A percentile compares a stretch with the other conserved stretches of the same genome.
phyloP scores from a whole-genome alignment of 2,888 invertebrate species.

The Tetragnatha montana region DNA sequence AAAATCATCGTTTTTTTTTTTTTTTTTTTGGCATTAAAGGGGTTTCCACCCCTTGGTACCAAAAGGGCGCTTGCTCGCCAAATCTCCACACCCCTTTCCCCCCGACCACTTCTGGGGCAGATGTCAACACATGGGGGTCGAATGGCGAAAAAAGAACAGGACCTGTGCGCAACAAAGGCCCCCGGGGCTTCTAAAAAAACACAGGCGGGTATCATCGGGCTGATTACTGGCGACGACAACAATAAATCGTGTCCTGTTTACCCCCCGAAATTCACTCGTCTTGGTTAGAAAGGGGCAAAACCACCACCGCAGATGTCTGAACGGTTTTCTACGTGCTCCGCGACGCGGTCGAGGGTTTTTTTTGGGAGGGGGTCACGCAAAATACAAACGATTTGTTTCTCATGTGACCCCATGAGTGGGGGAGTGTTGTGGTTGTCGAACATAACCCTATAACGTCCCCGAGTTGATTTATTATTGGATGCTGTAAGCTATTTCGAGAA shows the following conservation, averaged over 20 bases:
- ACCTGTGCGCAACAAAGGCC: slow-evolving; percentile 51
- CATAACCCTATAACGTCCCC: no score
- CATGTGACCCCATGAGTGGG: no score
- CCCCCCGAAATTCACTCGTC: slow-evolving; percentile 41
- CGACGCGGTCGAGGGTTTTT: slow-evolving; percentile 12
- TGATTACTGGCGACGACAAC: slow-evolving; percentile 61
- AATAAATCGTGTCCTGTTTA: slow-evolving; percentile 64
- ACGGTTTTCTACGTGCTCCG: slow-evolving; percentile 46
- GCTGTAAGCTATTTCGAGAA: no score
- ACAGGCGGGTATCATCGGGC: slow-evolving; percentile 50
- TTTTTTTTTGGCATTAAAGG: no score
- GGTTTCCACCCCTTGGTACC: slow-evolving; percentile 3
- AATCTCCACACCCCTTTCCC: not conserved
- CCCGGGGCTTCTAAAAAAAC: slow-evolving; percentile 67
- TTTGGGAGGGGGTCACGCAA: not conserved
- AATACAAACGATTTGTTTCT: not conserved
- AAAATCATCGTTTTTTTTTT: no score
- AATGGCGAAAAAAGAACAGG: no score
- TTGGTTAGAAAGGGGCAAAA: slow-evolving; percentile 14
- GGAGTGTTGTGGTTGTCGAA: no score
- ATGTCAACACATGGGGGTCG: no score
- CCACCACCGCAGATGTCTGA: slow-evolving; percentile 44
- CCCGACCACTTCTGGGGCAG: not conserved
- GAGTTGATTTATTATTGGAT: no score
- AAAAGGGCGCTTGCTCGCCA: slow-evolving; percentile 15